Evolutionary conservation across 35 echinoderm and acorn worm species (phyloP).

Genomic region (Ophiothrix spiculata): DNA sequence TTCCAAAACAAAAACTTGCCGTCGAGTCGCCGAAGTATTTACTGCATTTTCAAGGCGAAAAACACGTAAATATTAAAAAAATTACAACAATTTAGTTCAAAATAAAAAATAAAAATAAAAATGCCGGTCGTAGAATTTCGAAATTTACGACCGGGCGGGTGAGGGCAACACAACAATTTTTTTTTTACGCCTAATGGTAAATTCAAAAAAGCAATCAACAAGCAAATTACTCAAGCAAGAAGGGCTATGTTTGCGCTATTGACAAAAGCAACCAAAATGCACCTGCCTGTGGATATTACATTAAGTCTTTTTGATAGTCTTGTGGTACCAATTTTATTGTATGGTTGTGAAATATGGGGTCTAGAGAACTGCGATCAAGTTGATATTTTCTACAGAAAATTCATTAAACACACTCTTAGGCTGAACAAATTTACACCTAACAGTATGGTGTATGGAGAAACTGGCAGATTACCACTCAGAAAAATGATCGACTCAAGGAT

Average conservation of each 20-base stretch:
- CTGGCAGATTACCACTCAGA: too few species aligned
- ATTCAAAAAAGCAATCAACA: not conserved
- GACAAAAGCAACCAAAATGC: not conserved
- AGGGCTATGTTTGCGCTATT: not conserved
- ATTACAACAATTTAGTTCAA: too few species aligned
- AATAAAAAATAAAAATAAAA: too few species aligned
- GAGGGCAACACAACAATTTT: too few species aligned
- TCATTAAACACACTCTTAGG: not conserved
- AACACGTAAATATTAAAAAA: too few species aligned
- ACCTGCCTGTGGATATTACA: not conserved
- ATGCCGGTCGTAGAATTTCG: too few species aligned
- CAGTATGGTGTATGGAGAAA: not conserved
- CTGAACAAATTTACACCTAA: not conserved
- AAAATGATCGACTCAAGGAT: too few species aligned
- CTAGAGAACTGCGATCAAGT: not conserved
- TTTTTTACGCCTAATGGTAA: too few species aligned
- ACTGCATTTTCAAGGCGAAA: too few species aligned
- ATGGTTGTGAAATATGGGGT: constrained; percentile 1
- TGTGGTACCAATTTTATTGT: not conserved
- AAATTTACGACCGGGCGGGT: too few species aligned
- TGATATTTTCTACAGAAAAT: not conserved
- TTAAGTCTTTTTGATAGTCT: not conserved
- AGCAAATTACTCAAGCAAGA: not conserved
- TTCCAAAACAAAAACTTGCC: too few species aligned
- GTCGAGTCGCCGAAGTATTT: too few species aligned